These are phyloP conservation scores for Anthophora plumipes DNA, from an alignment of 2,888 invertebrate species.

Conservation along the genomic window DNA sequence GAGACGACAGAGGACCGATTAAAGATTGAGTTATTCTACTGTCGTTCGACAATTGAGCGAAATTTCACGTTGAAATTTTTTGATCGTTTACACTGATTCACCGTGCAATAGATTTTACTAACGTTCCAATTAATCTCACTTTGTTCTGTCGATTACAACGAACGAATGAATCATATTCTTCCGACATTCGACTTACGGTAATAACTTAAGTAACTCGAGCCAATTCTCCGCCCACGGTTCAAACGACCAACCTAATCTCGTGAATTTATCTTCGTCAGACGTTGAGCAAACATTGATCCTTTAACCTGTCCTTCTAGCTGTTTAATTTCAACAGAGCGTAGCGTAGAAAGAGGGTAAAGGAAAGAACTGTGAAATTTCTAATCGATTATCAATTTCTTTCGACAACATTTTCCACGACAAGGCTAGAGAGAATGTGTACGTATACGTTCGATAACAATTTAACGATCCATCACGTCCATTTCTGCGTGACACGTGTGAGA, in stretches of 20 bases:
- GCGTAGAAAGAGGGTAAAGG: not conserved
- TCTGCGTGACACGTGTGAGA: slow-evolving; percentile 27
- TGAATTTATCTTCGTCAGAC: not conserved
- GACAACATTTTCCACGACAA: no score
- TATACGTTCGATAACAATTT: not conserved
- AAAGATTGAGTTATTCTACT: no score
- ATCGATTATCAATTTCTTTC: not conserved
- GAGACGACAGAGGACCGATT: no score
- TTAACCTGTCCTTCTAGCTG: not conserved
- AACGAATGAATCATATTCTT: not conserved
- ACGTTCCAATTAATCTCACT: no score
- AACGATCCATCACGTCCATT: slow-evolving; percentile 38
- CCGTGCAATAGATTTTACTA: no score
- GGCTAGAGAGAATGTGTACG: no score
- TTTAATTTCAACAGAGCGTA: not conserved
- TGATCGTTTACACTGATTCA: no score
- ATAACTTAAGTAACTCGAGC: not conserved
- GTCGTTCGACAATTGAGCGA: no score
- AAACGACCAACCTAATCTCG: not conserved
- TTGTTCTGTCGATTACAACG: no score
- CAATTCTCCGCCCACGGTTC: not conserved
- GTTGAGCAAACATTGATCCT: not conserved
- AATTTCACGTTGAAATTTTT: no score
- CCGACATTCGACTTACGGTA: not conserved
- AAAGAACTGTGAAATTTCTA: not conserved